Conservation (phyloP, 2,113 vertebrate genomes). For the Aspiorhynchus laticeps region DNA sequence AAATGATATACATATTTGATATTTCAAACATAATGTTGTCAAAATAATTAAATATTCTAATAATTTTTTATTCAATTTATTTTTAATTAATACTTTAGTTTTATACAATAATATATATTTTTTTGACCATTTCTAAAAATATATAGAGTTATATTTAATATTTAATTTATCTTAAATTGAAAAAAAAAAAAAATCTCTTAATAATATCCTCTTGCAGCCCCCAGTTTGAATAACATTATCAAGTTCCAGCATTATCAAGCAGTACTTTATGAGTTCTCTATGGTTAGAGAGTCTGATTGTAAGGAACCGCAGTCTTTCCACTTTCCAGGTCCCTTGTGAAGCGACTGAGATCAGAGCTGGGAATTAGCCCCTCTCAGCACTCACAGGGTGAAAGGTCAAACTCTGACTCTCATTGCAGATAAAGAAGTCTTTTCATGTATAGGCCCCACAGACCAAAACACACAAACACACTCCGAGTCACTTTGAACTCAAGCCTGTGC, state of each 20-base stretch:
- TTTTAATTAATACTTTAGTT: background rate
- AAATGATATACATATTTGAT: background rate
- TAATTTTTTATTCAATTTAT: background rate
- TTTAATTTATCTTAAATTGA: no score
- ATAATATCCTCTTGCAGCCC: background rate
- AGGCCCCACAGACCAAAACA: conserved; percentile 65
- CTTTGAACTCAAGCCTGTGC: conserved; percentile 67
- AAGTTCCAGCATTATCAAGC: background rate
- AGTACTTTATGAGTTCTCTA: background rate
- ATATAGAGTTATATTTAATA: no score
- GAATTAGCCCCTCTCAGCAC: conserved; percentile 61
- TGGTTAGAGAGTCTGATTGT: background rate
- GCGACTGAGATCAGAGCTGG: conserved; percentile 71
- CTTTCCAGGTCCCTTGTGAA: conserved; percentile 65
- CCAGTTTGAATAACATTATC: background rate
- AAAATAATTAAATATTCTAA: background rate
- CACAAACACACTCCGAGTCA: conserved; percentile 60
- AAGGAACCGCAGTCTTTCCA: conserved; percentile 46
- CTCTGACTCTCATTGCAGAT: conserved; percentile 71
- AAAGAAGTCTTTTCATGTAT: conserved; percentile 75
- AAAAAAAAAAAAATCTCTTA: no score
- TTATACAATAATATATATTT: background rate
- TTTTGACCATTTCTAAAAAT: no score
- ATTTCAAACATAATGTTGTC: background rate
- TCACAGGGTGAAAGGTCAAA: conserved; percentile 72